Evolutionary conservation across 2,113 vertebrate genomes (phyloP).

Genomic region (Sus scrofa): T2T-Sscrofa CM000812.6:45912501-45913000

Average conservation of each 20-base stretch:
- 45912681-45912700: not conserved
- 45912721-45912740: not conserved
- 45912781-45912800: not conserved
- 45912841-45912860: conserved; percentile 27
- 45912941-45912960: not conserved
- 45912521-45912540: conserved; percentile 61
- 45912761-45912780: not conserved
- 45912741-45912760: not conserved
- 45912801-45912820: not conserved
- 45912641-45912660: not conserved
- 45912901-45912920: not conserved
- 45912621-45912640: not conserved
- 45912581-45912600: conserved; percentile 42
- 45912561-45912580: not conserved
- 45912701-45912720: not conserved
- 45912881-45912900: not conserved
- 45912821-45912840: not conserved
- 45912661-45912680: conserved; percentile 27
- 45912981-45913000: not conserved
- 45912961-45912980: not conserved
- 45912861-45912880: not conserved
- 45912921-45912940: not conserved
- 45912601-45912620: conserved; percentile 24
- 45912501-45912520: conserved; percentile 23
- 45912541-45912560: not conserved